phyloP scores from a whole-genome alignment of 2,888 invertebrate species.

The Drosophila affinis region DNA sequence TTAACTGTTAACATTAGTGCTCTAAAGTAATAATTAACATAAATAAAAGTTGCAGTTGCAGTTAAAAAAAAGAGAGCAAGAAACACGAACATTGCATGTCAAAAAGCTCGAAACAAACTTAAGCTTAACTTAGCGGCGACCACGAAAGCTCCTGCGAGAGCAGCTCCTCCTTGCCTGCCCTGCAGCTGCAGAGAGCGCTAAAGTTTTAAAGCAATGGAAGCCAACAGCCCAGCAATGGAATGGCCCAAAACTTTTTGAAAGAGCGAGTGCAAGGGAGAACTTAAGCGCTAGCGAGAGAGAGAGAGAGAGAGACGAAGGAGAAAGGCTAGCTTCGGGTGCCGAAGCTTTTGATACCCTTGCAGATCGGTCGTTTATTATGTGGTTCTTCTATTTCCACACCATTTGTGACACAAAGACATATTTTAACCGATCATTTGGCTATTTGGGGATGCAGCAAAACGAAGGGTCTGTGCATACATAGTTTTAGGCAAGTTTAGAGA shows the following conservation, averaged over 20 bases:
- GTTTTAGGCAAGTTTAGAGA: not conserved
- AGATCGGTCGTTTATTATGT: not conserved
- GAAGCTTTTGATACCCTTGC: not conserved
- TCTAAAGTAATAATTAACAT: constrained; percentile 36
- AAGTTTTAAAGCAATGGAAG: constrained; percentile 20
- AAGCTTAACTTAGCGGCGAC: constrained; percentile 45
- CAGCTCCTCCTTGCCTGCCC: not conserved
- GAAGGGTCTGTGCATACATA: not conserved
- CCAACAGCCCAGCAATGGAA: constrained; percentile 40
- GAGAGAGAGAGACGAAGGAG: not conserved
- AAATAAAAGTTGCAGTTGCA: constrained; percentile 42
- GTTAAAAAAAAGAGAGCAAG: constrained; percentile 26
- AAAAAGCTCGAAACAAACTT: constrained; percentile 56
- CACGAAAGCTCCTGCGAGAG: not conserved
- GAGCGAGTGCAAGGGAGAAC: not conserved
- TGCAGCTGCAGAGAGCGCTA: constrained; percentile 6
- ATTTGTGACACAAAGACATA: no score
- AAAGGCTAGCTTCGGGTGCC: not conserved
- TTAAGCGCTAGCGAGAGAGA: not conserved
- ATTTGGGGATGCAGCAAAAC: not conserved
- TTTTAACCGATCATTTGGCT: no score
- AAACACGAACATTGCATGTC: constrained; percentile 53
- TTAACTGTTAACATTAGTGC: constrained; percentile 55
- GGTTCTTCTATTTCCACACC: no score
- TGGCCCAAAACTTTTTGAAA: not conserved